Percentiles rank a stretch among this genome's conserved stretches.
These are phyloP conservation scores for Lophochroa leadbeateri DNA, from an alignment of 2,113 vertebrate species.

Conservation along the genomic window DNA sequence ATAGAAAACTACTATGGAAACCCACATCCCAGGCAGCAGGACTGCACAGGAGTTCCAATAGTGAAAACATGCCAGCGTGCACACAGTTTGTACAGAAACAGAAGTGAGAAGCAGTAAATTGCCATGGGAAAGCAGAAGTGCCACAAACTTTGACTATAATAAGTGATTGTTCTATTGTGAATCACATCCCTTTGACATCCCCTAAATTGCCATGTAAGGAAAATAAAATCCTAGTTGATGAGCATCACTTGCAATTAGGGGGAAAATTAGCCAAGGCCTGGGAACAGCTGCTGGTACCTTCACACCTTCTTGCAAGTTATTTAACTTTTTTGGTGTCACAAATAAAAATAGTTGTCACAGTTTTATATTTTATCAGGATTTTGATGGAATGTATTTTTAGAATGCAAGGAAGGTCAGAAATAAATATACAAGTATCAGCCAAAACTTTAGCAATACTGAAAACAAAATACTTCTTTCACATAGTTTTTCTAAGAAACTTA, in stretches of 20 bases:
- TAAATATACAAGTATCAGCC: neutral
- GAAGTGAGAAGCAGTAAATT: neutral
- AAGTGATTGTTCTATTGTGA: neutral
- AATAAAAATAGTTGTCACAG: neutral
- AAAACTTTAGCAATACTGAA: neutral
- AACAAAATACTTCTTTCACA: neutral
- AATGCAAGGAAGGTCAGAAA: neutral
- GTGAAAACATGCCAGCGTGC: neutral
- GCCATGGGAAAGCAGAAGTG: constrained; percentile 37
- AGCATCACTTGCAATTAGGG: neutral
- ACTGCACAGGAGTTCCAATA: neutral
- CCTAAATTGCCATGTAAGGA: constrained; percentile 17
- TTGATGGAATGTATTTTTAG: neutral
- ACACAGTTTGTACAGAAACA: neutral
- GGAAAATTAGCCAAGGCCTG: neutral
- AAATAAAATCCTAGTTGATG: neutral
- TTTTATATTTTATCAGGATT: neutral
- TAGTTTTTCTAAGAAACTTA: neutral
- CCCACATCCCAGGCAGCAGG: neutral
- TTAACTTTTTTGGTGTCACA: neutral
- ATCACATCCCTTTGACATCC: neutral
- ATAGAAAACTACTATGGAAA: neutral
- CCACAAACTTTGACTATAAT: neutral
- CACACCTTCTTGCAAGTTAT: neutral
- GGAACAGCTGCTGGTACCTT: neutral